Percentiles rank a stretch among this genome's conserved stretches.
phyloP scores from a whole-genome alignment of 1,140 invertebrate species.

The Amyelois transitella region DNA sequence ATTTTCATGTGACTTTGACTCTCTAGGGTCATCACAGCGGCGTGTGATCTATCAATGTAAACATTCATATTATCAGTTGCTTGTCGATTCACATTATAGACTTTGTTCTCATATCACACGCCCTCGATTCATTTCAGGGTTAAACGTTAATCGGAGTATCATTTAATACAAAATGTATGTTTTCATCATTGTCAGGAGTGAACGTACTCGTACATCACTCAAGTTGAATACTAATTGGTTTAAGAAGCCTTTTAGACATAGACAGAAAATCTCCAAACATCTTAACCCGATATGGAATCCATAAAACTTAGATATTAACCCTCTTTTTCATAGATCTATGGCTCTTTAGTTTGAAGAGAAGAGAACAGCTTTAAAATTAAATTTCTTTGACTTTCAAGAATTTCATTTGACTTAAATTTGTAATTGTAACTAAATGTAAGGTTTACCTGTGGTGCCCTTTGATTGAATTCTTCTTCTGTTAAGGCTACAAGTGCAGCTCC shows the following conservation, averaged over 20 bases:
- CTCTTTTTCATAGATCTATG: too few relatives aligned
- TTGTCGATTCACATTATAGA: constrained; percentile 7
- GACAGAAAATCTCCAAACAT: too few relatives aligned
- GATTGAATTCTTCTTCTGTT: constrained; percentile 89
- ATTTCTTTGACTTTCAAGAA: neutral
- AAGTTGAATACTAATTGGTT: too few relatives aligned
- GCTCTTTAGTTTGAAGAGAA: too few relatives aligned
- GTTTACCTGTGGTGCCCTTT: constrained; percentile 84
- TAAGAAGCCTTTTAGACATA: too few relatives aligned
- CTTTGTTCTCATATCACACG: constrained; percentile 8
- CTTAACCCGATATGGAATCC: too few relatives aligned
- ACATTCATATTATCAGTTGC: neutral
- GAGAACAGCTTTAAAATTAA: neutral
- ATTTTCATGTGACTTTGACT: neutral
- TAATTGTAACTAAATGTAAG: neutral
- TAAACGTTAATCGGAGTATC: constrained; percentile 7
- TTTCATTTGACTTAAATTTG: neutral
- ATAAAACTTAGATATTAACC: too few relatives aligned
- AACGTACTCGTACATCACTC: too few relatives aligned
- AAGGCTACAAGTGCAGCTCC: constrained; percentile 84
- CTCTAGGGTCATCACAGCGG: neutral
- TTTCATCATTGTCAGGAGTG: neutral
- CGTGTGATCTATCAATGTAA: neutral
- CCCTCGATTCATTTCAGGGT: constrained; percentile 16
- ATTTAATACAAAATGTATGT: constrained; percentile 4